Evolutionary conservation across 2,797 vertebrate species (phyloP), one percentile per base, ranked within the genome.

Genomic region (Cryptoprocta ferox): DNA sequence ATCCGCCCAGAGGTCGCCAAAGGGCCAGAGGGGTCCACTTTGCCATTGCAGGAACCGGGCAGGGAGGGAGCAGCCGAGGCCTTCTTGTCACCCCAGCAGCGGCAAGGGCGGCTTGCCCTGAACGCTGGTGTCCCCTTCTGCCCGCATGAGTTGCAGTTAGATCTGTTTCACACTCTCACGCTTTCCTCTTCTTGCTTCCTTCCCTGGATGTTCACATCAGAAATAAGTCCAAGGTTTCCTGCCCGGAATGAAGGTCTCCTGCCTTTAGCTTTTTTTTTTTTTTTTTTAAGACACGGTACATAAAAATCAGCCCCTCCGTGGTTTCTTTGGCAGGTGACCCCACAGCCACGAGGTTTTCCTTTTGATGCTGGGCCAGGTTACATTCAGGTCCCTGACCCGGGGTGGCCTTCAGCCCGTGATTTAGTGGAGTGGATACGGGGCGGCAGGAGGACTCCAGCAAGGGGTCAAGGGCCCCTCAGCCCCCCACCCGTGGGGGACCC

Each of bases 1-100:
- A 18, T 30, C 42, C 37, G 0, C 9, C 1, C 0, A 28, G 4
- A 66, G 18, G 61, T 12, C 16, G 26, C 71, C 3, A 1, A 3
- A 8, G 21, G 11, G n/a, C 14, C 13, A 15, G 26, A 42, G 11
- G 75, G 59, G n/a, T 30, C 35, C 35, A 0, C 56, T 35, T 2
- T 71, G 24, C 73, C 1, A 0, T 19, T 10, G 53, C 63, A 10
- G 66, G 6, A 11, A 18, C 76, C 48, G 21, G 83, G 53, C 59
- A 7, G n/a, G 53, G 24, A 4, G 0, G 2, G 16, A 28, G 6
- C 56, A 32, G 28, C 26, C 2, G 39, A 35, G n/a, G 1, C 61
- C 87, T 50, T 37, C 53, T 48, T 19, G 9, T 73, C 42, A 2
- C 4, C 2, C 63, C 14, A 3, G 42, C 35, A 30, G 66, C 61